These are phyloP conservation scores for Tricholaema leucomelas DNA, from an alignment of 2,113 vertebrate genomes.

Conservation along the genomic window DNA sequence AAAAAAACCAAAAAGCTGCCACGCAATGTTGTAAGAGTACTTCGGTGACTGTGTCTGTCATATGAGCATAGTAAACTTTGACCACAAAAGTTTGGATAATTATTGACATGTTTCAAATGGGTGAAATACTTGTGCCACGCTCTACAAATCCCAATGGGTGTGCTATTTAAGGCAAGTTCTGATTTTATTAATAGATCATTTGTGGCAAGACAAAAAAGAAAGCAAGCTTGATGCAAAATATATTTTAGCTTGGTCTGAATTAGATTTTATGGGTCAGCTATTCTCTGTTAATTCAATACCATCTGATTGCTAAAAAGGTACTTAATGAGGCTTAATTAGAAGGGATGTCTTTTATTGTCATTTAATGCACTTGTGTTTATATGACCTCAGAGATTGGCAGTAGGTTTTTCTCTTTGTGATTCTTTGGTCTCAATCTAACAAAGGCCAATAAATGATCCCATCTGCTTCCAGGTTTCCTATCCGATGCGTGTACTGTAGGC, in stretches of 20 bases:
- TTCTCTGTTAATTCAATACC: conserved; percentile 51
- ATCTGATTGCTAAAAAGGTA: conserved; percentile 51
- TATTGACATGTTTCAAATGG: not conserved
- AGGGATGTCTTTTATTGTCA: conserved; percentile 11
- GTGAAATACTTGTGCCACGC: not conserved
- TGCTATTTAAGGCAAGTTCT: conserved; percentile 42
- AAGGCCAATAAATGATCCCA: not conserved
- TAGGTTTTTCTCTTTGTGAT: not conserved
- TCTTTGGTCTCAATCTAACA: not conserved
- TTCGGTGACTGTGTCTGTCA: not conserved
- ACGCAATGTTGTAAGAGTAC: not conserved
- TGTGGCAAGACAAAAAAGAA: conserved; percentile 30
- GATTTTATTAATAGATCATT: conserved; percentile 48
- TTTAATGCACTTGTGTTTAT: not conserved
- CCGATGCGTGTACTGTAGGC: not conserved
- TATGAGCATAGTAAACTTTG: not conserved
- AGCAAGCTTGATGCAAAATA: not conserved
- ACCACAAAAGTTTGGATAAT: not conserved
- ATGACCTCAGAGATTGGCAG: not conserved
- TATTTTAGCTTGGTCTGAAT: conserved; percentile 35
- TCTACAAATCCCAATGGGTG: not conserved
- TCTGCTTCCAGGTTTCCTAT: not conserved
- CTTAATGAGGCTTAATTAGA: conserved; percentile 49
- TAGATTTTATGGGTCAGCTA: conserved; percentile 48
- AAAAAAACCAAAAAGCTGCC: not conserved